Evolutionary conservation across 2,113 vertebrate genomes (phyloP).

Genomic region (zebrafish (Danio rerio)): DNA sequence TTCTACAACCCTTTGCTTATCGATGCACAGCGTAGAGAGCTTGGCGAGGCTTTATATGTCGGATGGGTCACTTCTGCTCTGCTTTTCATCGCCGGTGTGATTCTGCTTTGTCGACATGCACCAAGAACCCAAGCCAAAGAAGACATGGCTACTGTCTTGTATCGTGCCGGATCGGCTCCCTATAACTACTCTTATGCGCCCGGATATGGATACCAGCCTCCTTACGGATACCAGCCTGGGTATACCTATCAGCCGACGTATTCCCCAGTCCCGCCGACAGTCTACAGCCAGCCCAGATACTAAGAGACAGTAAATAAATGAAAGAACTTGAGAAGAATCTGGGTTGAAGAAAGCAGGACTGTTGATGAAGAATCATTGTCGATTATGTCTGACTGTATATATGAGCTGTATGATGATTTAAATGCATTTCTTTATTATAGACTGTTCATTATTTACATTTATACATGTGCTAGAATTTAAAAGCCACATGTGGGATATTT

Average conservation of each 20-base stretch:
- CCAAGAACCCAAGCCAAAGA: conserved; percentile 69
- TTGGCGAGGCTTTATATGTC: conserved; percentile 81
- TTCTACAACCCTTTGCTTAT: conserved; percentile 81
- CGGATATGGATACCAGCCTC: conserved; percentile 42
- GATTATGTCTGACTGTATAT: not conserved
- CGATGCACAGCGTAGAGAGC: conserved; percentile 78
- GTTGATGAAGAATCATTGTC: not conserved
- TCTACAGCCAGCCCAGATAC: conserved; percentile 69
- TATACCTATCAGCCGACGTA: conserved; percentile 57
- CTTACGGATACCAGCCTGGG: conserved; percentile 49
- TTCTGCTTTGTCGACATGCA: conserved; percentile 79
- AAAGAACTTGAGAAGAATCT: not conserved
- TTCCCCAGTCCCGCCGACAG: conserved; percentile 53
- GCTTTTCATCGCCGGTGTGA: conserved; percentile 77
- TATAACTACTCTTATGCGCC: conserved; percentile 64
- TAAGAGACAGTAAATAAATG: conserved; percentile 12
- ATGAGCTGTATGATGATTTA: not conserved
- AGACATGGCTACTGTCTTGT: conserved; percentile 49
- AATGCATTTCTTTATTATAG: not conserved
- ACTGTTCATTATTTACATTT: not conserved
- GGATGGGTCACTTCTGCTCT: conserved; percentile 78
- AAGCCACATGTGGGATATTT: not conserved
- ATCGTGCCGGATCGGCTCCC: conserved; percentile 19
- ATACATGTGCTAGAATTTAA: not conserved
- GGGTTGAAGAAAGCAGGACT: not conserved